Base-by-base conservation (phyloP, 2,113 vertebrate genomes). In the Ramphastos sulfuratus region DNA sequence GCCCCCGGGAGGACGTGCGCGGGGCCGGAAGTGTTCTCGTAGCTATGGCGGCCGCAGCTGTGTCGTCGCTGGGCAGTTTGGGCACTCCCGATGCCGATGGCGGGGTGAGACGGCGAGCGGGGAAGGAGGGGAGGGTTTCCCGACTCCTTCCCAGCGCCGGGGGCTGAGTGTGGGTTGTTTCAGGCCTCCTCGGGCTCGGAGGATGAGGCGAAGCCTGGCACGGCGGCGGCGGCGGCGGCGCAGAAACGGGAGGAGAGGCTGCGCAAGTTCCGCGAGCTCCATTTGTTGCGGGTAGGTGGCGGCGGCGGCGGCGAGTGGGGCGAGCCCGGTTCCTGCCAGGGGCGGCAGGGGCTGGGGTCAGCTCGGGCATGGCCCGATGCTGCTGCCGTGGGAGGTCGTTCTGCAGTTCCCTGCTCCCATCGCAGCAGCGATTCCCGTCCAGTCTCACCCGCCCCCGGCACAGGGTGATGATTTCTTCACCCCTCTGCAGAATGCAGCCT, bases 191-290 rank as follows among this genome's bases (percentile, higher is more conserved):
- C 76, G 67, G 89, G 66, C 19, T 90, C 92, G 9, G 94, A 95
- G 66, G 95, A 92, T 3, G 91, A 92, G 66, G 95, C 94, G 23
- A 39, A 66, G 20, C 94, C 70, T 27, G 8, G 85, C 4, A 15
- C 82, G 10, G 65, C 84, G 4, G 79, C 64, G 11, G 75, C 75
- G 4, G 97, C 94, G 64, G 97, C 94, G 56, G 92, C 97, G 20
- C 95, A 98, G 92, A 98, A 98, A 87, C 98, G 99, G 90, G 99
- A 99, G 82, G 98, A 97, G 27, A 97, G 98, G 35, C 97, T 99
- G 30, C 97, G 98, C 9, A 99, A 98, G 75, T 99, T 99, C 93
- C 94, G 99, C 33, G 99, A 99, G 94, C 97, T 99, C 6, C 99
- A 99, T 88, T 95, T 99, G 82, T 99, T 98, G 95, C 98, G 98